Conservation (phyloP, 2,888 invertebrate species). For the Antheraea yamamai region DNA sequence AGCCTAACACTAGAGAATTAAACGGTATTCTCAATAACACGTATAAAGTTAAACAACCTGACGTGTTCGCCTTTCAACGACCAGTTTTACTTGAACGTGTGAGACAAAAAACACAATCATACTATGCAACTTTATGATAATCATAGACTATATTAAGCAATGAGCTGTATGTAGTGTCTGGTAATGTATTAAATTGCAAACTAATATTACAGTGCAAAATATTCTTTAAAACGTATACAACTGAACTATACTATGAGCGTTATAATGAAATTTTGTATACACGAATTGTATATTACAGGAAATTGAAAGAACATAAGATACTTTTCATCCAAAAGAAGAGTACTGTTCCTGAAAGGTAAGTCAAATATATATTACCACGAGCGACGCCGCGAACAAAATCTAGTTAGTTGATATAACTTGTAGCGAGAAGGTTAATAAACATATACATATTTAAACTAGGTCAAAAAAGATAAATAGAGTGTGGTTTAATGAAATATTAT, state of each 20-base stretch:
- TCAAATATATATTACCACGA: no score
- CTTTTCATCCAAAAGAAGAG: no score
- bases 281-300: no score
- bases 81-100: constrained; percentile 19
- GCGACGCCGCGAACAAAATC: no score
- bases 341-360: no score
- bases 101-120: constrained; percentile 9
- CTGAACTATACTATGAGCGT: no score
- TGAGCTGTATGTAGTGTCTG: neutral
- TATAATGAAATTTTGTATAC: neutral
- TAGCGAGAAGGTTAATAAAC: neutral
- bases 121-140: constrained; percentile 14
- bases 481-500: no score
- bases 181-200: neutral
- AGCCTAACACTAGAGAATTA: constrained; percentile 10
- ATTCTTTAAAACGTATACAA: neutral
- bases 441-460: no score
- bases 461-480: no score
- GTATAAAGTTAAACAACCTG: constrained; percentile 11
- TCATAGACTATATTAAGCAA: constrained; percentile 8
- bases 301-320: no score
- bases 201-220: neutral
- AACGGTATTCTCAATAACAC: constrained; percentile 17
- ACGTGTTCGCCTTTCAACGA: constrained; percentile 11
- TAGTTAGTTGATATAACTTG: neutral